phyloP scores from a whole-genome alignment of 1,140 invertebrate genomes.

The Cotesia glomerata region DNA sequence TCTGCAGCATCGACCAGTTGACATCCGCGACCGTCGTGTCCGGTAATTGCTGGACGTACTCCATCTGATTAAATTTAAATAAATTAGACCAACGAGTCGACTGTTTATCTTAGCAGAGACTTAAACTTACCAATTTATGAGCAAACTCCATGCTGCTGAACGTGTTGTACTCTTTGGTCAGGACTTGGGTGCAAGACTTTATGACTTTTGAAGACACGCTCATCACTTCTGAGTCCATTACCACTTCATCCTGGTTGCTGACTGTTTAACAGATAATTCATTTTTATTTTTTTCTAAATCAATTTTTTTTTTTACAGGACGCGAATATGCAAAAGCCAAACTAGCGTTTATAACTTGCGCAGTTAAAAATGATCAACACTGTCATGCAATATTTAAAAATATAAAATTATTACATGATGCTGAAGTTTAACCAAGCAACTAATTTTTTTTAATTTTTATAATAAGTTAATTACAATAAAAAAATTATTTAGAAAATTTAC shows the following conservation, averaged over 20 bases:
- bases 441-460: too few relatives aligned
- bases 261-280: constrained; percentile 24
- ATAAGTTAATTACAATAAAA: too few relatives aligned
- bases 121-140: background rate
- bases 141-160: background rate
- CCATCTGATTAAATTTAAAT: background rate
- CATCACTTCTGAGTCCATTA: background rate
- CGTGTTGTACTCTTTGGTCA: background rate
- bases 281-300: constrained; percentile 33
- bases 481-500: too few relatives aligned
- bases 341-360: constrained; percentile 60
- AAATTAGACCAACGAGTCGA: background rate
- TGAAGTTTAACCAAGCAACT: too few relatives aligned
- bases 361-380: too few relatives aligned
- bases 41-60: background rate
- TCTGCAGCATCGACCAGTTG: background rate
- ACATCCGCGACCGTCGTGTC: background rate
- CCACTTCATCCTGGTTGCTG: background rate
- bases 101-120: too few relatives aligned
- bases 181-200: background rate
- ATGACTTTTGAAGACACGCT: constrained; percentile 5
- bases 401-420: too few relatives aligned
- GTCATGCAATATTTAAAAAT: too few relatives aligned
- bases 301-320: too few relatives aligned
- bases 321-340: constrained; percentile 59